These are phyloP conservation scores for Heliothis peltigera DNA, from an alignment of 2,888 invertebrate genomes.

Conservation along the genomic window DNA sequence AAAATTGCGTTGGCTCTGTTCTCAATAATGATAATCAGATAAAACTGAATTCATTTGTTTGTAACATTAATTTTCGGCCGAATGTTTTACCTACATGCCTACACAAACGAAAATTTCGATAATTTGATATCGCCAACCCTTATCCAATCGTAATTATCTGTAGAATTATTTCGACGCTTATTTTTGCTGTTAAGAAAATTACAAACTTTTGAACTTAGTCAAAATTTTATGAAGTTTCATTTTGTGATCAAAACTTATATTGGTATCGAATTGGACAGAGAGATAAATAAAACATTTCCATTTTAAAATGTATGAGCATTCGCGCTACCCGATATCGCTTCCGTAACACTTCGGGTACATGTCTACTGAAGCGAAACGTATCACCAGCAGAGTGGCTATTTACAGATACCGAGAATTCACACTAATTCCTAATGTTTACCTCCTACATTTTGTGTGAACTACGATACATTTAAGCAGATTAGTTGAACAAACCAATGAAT, in stretches of 20 bases:
- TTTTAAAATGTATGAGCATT: slow-evolving; percentile 31
- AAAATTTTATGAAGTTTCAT: slow-evolving; percentile 25
- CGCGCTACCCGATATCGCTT: background rate
- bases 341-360: slow-evolving; percentile 10
- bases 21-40: slow-evolving; percentile 68
- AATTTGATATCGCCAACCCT: slow-evolving; percentile 19
- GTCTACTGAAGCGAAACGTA: slow-evolving; percentile 11
- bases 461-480: background rate
- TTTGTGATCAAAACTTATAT: slow-evolving; percentile 20
- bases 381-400: background rate
- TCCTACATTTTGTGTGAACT: background rate
- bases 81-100: slow-evolving; percentile 32
- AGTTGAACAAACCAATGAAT: background rate
- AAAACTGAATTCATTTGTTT: slow-evolving; percentile 67
- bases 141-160: slow-evolving; percentile 25
- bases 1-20: slow-evolving; percentile 59
- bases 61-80: slow-evolving; percentile 60
- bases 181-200: slow-evolving; percentile 32
- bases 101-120: slow-evolving; percentile 1
- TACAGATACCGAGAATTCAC: background rate
- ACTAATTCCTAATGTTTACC: background rate
- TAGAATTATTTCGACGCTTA: slow-evolving; percentile 13
- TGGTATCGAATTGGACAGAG: background rate
- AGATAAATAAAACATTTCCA: slow-evolving; percentile 21
- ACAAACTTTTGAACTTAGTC: slow-evolving; percentile 18